Percentiles rank a stretch among this genome's conserved stretches.
These are phyloP conservation scores for Miniopterus natalensis DNA, from an alignment of 2,113 vertebrate genomes.

Conservation along the genomic window DNA sequence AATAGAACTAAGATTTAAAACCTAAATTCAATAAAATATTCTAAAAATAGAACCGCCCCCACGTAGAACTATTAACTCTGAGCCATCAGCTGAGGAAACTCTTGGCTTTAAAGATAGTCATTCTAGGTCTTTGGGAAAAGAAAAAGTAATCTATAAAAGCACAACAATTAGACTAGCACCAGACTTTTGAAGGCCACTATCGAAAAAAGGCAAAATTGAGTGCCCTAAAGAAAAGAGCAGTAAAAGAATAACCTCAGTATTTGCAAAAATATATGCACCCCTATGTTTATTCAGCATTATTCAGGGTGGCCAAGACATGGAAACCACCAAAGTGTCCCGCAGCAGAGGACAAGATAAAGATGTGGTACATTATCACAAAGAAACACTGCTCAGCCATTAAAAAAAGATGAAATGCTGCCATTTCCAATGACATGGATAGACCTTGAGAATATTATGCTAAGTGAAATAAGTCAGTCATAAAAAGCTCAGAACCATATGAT, in stretches of 20 bases:
- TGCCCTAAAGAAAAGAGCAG: background rate
- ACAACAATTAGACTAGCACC: background rate
- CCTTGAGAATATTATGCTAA: no score
- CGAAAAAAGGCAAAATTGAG: background rate
- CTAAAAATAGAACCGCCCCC: background rate
- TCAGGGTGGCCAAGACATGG: no score
- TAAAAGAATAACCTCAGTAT: background rate
- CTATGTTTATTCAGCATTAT: no score
- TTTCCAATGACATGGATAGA: no score
- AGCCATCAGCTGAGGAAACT: background rate
- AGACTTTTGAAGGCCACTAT: background rate
- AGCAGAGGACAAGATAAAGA: no score
- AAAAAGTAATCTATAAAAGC: background rate
- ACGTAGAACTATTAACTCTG: background rate
- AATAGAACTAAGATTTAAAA: background rate
- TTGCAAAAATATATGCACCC: no score
- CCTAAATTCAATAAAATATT: background rate
- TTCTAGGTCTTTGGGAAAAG: background rate
- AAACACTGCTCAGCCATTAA: no score
- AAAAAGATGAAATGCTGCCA: no score
- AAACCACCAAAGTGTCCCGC: no score
- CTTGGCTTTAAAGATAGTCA: background rate
- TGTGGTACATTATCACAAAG: no score
- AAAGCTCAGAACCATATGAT: no score
- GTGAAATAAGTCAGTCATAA: no score